These are phyloP conservation scores for Danionella cerebrum DNA, from an alignment of 2,113 vertebrate genomes.

Conservation along the genomic window DNA sequence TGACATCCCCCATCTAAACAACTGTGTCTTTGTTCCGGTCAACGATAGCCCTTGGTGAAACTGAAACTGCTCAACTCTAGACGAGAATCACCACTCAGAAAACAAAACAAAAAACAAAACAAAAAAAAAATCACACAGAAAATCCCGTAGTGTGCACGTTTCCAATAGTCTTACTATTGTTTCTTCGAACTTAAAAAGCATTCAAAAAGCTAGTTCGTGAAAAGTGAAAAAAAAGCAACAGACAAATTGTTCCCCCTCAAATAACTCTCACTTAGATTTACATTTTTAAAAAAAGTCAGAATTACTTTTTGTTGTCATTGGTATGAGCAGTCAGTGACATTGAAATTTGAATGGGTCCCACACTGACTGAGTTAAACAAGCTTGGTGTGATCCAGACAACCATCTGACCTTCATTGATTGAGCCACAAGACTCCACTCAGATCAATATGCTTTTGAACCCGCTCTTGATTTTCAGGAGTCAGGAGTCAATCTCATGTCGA, in stretches of 20 bases:
- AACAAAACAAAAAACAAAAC: conserved; percentile 13
- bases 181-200: too few species aligned
- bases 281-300: too few species aligned
- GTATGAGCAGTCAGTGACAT: neutral
- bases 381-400: neutral
- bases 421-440: neutral
- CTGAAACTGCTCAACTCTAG: neutral
- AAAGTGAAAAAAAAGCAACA: too few species aligned
- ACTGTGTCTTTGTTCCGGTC: conserved; percentile 19
- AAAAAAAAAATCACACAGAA: conserved; percentile 11
- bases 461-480: neutral
- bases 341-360: neutral
- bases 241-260: too few species aligned
- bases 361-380: neutral
- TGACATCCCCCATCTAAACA: conserved; percentile 9
- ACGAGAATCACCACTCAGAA: neutral
- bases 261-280: too few species aligned
- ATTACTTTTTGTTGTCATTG: too few species aligned
- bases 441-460: neutral
- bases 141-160: too few species aligned
- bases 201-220: too few species aligned
- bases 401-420: neutral
- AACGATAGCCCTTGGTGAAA: neutral
- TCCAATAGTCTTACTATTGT: too few species aligned
- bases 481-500: neutral